Conservation (phyloP, 2,888 invertebrate genomes). For the Priocnemis perturbator region DNA sequence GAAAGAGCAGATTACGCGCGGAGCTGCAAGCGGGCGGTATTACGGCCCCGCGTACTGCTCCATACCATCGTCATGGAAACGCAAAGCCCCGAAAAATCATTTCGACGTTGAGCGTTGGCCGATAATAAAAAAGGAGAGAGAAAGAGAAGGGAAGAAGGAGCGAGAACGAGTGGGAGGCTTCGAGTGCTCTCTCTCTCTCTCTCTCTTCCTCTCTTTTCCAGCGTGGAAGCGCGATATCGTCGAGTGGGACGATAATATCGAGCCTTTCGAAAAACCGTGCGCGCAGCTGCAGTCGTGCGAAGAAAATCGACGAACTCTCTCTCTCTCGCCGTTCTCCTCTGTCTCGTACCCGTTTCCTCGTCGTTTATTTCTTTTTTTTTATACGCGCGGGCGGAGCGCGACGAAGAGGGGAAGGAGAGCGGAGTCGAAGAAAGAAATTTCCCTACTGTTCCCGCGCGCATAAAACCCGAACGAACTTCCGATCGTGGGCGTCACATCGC, state of each 20-base stretch:
- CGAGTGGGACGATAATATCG: constrained; percentile 30
- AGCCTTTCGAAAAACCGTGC: constrained; percentile 26
- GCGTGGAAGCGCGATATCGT: constrained; percentile 21
- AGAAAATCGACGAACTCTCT: constrained; percentile 11
- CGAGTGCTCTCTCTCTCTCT: constrained; percentile 9
- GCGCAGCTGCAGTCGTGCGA: constrained; percentile 4
- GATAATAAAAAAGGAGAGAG: constrained; percentile 29
- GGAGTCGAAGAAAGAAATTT: constrained; percentile 1
- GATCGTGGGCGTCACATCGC: constrained; percentile 7
- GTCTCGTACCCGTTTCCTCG: too few species aligned
- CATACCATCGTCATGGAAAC: constrained; percentile 44
- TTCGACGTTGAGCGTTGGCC: constrained; percentile 37
- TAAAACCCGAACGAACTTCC: constrained; percentile 9
- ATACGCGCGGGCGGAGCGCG: neutral
- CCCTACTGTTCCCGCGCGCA: constrained; percentile 4
- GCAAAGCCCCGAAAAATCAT: constrained; percentile 45
- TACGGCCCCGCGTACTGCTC: constrained; percentile 31
- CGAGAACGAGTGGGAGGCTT: constrained; percentile 9
- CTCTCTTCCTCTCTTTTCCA: neutral
- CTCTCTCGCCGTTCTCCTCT: neutral
- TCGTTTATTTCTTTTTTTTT: too few species aligned
- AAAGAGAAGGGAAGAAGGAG: neutral
- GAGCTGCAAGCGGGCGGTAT: constrained; percentile 35
- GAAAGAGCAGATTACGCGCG: constrained; percentile 29
- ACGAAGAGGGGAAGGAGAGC: neutral